Conservation (phyloP, 2,797 vertebrate genomes). For the Phaenicophaeus curvirostris region DNA sequence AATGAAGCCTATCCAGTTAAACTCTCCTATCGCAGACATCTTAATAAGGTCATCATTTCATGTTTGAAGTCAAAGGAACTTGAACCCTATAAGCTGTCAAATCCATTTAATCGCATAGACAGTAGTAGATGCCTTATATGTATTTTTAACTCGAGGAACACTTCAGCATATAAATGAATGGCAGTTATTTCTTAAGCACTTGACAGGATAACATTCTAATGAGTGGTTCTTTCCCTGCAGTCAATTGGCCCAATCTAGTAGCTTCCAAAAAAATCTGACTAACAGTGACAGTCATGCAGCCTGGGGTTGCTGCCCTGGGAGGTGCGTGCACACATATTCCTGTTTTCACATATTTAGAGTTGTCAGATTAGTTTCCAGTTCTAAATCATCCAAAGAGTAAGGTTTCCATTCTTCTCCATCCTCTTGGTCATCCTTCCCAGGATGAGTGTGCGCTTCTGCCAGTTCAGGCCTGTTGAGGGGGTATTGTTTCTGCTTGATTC, state of each 20-base stretch:
- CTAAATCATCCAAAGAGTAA: background rate
- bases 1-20: background rate
- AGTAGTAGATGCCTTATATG: background rate
- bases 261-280: background rate
- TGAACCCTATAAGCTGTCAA: background rate
- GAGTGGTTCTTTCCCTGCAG: background rate
- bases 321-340: background rate
- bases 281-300: background rate
- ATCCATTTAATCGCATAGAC: background rate
- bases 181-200: background rate
- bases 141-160: background rate
- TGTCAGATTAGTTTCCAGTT: background rate
- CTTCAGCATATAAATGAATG: background rate
- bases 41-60: background rate
- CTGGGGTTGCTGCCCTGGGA: background rate
- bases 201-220: background rate
- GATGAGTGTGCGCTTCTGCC: background rate
- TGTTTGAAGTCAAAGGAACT: background rate
- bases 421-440: background rate
- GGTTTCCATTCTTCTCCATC: background rate
- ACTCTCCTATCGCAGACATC: background rate
- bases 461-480: background rate
- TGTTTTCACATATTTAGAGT: background rate
- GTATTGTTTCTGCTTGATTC: background rate
- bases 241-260: background rate